phyloP scores from a whole-genome alignment of 2,888 invertebrate genomes.

The Polymixis lichenea region DNA sequence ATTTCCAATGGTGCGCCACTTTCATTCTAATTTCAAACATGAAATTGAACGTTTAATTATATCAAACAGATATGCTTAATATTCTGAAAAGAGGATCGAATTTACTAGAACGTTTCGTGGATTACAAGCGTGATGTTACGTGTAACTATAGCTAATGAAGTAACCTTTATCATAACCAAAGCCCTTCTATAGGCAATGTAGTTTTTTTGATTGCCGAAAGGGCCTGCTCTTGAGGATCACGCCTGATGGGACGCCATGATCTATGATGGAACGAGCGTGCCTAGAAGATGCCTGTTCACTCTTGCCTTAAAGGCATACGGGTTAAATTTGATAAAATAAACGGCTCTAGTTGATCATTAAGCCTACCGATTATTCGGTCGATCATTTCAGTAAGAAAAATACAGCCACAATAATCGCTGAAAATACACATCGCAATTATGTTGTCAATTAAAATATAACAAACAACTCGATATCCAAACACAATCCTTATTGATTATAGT shows the following conservation, averaged over 20 bases:
- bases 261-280: no score
- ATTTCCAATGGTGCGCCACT: not conserved
- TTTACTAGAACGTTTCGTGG: not conserved
- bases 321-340: no score
- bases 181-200: no score
- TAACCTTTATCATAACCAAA: not conserved
- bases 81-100: not conserved
- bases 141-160: not conserved
- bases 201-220: no score
- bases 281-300: no score
- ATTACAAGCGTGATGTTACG: not conserved
- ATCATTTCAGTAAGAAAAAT: not conserved
- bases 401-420: not conserved
- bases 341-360: not conserved
- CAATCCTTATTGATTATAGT: constrained; percentile 40
- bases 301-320: no score
- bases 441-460: constrained; percentile 41
- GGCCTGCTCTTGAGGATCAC: no score
- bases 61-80: not conserved
- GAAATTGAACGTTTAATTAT: not conserved
- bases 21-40: not conserved
- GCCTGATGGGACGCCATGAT: no score
- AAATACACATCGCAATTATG: constrained; percentile 6
- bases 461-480: constrained; percentile 30
- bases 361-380: not conserved